A percentile compares a stretch with the other conserved stretches of the same genome.
These are phyloP conservation scores for Xylocopa sonorina DNA, from an alignment of 1,140 invertebrate genomes.

Conservation along the genomic window DNA sequence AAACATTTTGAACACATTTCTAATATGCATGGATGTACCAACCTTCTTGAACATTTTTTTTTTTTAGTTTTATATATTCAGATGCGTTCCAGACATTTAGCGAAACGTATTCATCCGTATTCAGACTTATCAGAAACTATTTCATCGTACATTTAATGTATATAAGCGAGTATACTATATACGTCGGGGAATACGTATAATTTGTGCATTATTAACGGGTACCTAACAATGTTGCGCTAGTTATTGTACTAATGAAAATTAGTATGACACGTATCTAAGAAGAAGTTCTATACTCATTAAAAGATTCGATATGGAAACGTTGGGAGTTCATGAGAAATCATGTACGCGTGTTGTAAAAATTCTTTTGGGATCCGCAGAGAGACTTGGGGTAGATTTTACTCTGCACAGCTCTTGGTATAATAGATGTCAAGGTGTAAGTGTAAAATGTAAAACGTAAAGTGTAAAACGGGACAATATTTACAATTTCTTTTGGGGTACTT, in stretches of 20 bases:
- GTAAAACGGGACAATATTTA: slow-evolving; percentile 53
- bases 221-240: not conserved
- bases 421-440: slow-evolving; percentile 27
- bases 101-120: not conserved
- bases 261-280: slow-evolving; percentile 16
- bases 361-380: slow-evolving; percentile 38
- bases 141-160: not conserved
- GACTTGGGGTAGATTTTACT: slow-evolving; percentile 31
- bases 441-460: slow-evolving; percentile 27
- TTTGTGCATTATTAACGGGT: not conserved
- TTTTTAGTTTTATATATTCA: too few species aligned
- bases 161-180: not conserved
- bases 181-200: not conserved
- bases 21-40: not conserved
- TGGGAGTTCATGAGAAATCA: not conserved
- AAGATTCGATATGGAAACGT: not conserved
- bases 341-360: slow-evolving; percentile 3
- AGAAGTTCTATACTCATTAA: not conserved
- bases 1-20: not conserved
- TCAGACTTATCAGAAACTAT: slow-evolving; percentile 14
- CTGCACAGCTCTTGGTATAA: slow-evolving; percentile 51
- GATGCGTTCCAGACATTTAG: not conserved
- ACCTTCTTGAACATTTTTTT: too few species aligned
- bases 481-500: slow-evolving; percentile 39
- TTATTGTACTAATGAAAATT: slow-evolving; percentile 16